phyloP scores from a whole-genome alignment of 2,888 invertebrate genomes.

The Cheilosia soror region DNA sequence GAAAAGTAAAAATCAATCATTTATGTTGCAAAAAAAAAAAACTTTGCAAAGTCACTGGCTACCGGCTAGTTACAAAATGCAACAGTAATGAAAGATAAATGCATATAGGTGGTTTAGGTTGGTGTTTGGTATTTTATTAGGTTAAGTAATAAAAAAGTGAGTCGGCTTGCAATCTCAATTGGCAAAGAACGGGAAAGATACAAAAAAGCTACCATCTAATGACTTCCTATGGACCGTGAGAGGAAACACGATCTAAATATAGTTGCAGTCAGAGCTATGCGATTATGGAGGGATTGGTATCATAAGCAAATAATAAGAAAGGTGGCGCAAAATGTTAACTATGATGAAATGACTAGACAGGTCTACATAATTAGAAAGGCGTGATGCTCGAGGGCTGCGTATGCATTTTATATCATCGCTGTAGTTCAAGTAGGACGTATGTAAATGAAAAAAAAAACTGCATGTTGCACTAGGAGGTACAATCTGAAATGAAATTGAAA shows the following conservation, averaged over 20 bases:
- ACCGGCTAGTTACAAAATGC: slow-evolving; percentile 11
- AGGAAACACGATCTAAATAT: slow-evolving; percentile 10
- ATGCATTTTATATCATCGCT: not conserved
- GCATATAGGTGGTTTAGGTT: slow-evolving; percentile 12
- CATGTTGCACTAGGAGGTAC: too few species aligned
- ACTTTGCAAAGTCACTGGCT: slow-evolving; percentile 9
- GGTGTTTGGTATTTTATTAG: not conserved
- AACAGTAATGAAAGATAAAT: slow-evolving; percentile 22
- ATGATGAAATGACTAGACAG: not conserved
- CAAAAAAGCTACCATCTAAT: slow-evolving; percentile 20
- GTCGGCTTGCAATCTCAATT: slow-evolving; percentile 12
- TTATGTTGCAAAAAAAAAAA: slow-evolving; percentile 9
- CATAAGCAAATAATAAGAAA: not conserved
- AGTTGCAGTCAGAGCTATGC: not conserved
- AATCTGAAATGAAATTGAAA: too few species aligned
- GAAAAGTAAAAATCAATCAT: slow-evolving; percentile 7
- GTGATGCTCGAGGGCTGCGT: not conserved
- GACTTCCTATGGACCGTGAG: slow-evolving; percentile 26
- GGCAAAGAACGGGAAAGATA: slow-evolving; percentile 11
- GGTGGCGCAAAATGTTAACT: not conserved
- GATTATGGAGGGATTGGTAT: not conserved
- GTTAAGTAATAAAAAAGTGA: slow-evolving; percentile 10
- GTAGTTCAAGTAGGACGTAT: too few species aligned
- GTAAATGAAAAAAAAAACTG: too few species aligned
- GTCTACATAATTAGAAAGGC: not conserved